Evolutionary conservation across 2,888 invertebrate species (phyloP).

Genomic region (Nudaria mundana): DNA sequence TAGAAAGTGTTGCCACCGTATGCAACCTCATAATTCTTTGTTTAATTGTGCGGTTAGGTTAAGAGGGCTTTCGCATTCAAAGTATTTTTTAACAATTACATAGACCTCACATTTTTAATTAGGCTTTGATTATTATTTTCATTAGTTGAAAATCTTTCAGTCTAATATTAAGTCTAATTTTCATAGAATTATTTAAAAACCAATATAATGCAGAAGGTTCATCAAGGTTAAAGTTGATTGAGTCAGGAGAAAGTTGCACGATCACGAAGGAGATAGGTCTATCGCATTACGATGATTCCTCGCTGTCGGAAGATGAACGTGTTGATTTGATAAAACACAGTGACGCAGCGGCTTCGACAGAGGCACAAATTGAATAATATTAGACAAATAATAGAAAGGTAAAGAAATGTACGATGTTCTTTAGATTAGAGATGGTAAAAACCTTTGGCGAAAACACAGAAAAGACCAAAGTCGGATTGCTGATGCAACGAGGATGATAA

Average conservation of each 20-base stretch:
- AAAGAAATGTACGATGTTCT: neutral
- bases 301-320: neutral
- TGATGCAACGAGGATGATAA: too few species aligned
- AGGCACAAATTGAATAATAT: neutral
- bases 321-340: neutral
- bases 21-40: slow-evolving; percentile 8
- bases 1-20: slow-evolving; percentile 35
- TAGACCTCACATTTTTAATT: too few species aligned
- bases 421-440: too few species aligned
- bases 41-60: slow-evolving; percentile 4
- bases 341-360: neutral
- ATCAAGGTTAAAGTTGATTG: neutral
- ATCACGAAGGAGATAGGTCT: neutral
- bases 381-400: neutral
- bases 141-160: too few species aligned
- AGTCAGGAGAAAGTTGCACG: slow-evolving; percentile 1
- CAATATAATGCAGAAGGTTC: neutral
- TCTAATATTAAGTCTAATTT: too few species aligned
- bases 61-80: slow-evolving; percentile 1
- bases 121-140: too few species aligned
- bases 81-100: neutral
- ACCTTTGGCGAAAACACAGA: too few species aligned
- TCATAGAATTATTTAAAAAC: neutral
- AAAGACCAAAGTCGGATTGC: too few species aligned
- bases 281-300: neutral